phyloP scores from a whole-genome alignment of 2,888 invertebrate species.

The Bellardia bayeri region DNA sequence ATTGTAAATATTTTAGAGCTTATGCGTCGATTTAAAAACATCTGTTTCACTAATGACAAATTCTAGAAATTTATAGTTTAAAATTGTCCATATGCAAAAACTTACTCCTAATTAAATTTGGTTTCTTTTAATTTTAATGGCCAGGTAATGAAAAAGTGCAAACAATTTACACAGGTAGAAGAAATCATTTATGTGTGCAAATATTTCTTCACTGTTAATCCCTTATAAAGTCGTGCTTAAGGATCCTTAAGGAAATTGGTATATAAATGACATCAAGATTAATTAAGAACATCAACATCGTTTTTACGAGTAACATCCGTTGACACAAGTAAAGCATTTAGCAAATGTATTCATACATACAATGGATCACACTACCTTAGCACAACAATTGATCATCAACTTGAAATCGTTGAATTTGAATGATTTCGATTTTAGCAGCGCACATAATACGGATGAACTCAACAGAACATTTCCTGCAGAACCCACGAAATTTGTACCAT shows the following conservation, averaged over 20 bases:
- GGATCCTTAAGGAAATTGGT: not conserved
- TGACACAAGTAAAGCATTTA: not conserved
- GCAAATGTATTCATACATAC: not conserved
- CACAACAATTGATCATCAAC: slow-evolving; percentile 35
- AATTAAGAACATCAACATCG: not conserved
- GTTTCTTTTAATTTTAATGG: not conserved
- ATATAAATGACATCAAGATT: slow-evolving; percentile 7
- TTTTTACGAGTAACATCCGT: slow-evolving; percentile 30
- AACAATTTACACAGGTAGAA: not conserved
- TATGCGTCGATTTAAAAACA: not conserved
- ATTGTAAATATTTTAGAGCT: too few species aligned
- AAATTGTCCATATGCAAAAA: not conserved
- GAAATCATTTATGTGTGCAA: not conserved
- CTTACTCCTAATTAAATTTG: not conserved
- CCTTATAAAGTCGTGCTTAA: not conserved
- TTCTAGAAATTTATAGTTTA: not conserved
- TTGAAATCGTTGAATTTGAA: slow-evolving; percentile 23
- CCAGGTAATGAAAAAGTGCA: not conserved
- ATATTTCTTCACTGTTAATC: slow-evolving; percentile 15
- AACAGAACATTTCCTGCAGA: slow-evolving; percentile 38
- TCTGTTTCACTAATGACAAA: not conserved
- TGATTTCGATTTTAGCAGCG: not conserved
- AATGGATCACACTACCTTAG: slow-evolving; percentile 42
- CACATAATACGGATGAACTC: not conserved
- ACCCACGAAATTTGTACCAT: not conserved